Conservation (phyloP, 1,140 invertebrate genomes). For the Brachionus plicatilis region DNA sequence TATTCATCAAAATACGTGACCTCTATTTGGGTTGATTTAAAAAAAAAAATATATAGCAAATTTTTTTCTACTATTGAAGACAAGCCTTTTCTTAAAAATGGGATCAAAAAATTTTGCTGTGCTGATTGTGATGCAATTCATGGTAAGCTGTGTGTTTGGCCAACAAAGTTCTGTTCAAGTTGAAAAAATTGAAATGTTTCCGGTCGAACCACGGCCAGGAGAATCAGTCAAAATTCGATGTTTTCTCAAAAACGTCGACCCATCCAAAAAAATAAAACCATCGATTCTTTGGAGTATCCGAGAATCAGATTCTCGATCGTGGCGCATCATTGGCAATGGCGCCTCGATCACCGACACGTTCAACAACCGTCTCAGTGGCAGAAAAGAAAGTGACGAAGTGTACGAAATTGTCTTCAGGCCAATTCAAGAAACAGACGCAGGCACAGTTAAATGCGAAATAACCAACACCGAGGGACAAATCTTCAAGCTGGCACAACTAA, state of each 20-base stretch:
- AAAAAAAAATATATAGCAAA: neutral
- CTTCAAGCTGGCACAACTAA: neutral
- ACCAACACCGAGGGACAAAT: conserved; percentile 37
- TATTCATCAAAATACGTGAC: neutral
- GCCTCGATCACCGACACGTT: conserved; percentile 29
- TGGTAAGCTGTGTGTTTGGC: neutral
- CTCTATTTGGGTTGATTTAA: neutral
- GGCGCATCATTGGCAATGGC: conserved; percentile 36
- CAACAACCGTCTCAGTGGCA: conserved; percentile 18
- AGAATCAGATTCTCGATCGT: neutral
- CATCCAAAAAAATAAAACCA: conserved; percentile 21
- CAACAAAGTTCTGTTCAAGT: conserved; percentile 39
- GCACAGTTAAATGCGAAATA: conserved; percentile 36
- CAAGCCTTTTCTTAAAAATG: neutral
- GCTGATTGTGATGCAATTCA: neutral
- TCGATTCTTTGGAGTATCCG: conserved; percentile 32
- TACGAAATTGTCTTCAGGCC: conserved; percentile 38
- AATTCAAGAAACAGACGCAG: conserved; percentile 23
- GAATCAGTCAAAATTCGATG: conserved; percentile 38
- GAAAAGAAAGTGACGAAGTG: conserved; percentile 41
- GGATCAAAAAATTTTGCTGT: neutral
- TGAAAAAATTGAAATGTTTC: conserved; percentile 38
- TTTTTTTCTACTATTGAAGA: neutral
- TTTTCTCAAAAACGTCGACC: conserved; percentile 39
- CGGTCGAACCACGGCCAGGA: conserved; percentile 7